A percentile compares a stretch with the other conserved stretches of the same genome.
Evolutionary conservation across 2,113 vertebrate species (phyloP).

Genomic region (Heptranchias perlo): DNA sequence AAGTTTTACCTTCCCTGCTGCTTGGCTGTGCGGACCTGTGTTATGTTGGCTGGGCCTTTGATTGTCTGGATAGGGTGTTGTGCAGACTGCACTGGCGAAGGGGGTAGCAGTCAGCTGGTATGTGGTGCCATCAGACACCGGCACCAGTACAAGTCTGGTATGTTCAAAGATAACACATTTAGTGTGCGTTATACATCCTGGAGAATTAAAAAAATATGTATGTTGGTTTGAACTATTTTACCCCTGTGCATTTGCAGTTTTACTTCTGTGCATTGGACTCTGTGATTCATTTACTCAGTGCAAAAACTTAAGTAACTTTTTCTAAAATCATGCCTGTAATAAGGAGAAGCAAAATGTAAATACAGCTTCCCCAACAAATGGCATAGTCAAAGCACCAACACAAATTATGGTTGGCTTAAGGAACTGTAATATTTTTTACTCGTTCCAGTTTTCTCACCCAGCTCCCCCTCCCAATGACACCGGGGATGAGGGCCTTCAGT

Average conservation of each 20-base stretch:
- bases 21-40: background rate
- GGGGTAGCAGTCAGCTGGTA: background rate
- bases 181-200: background rate
- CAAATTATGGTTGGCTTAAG: background rate
- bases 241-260: background rate
- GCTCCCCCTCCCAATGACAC: background rate
- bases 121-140: background rate
- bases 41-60: background rate
- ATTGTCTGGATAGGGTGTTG: background rate
- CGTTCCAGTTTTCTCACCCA: background rate
- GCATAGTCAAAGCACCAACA: background rate
- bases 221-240: background rate
- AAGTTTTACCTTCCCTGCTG: too few relatives aligned
- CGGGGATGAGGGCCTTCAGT: too few relatives aligned
- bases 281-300: background rate
- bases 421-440: background rate
- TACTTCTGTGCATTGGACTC: background rate
- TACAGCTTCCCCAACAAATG: background rate
- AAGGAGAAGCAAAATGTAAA: background rate
- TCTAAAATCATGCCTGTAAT: background rate
- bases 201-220: background rate
- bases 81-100: background rate
- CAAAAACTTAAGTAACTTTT: background rate
- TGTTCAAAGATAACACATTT: background rate
- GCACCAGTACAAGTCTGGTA: background rate